phyloP scores from a whole-genome alignment of 2,797 vertebrate genomes.

The Molothrus ater region DNA sequence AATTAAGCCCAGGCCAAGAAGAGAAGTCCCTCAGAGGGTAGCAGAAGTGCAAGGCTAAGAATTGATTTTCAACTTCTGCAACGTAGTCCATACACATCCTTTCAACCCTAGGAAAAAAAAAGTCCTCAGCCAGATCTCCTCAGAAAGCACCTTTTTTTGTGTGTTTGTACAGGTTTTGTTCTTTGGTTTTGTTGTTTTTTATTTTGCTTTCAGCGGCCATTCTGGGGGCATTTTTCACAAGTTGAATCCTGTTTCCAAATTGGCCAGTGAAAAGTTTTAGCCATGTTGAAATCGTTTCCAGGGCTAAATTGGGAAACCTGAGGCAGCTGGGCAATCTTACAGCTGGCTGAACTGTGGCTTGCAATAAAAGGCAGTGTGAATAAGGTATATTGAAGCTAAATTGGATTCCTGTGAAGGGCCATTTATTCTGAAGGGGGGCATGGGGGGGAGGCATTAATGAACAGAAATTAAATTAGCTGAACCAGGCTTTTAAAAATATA shows the following conservation, averaged over 20 bases:
- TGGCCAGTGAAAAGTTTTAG: constrained; percentile 74
- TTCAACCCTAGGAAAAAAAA: neutral
- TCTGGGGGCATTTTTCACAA: constrained; percentile 72
- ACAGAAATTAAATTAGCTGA: constrained; percentile 80
- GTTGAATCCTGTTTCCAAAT: constrained; percentile 73
- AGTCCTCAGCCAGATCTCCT: neutral
- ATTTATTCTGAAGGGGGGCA: constrained; percentile 73
- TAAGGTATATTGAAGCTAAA: constrained; percentile 84
- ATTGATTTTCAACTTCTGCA: constrained; percentile 80
- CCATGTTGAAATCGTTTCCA: constrained; percentile 83
- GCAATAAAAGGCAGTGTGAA: constrained; percentile 82
- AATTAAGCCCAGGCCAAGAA: constrained; percentile 88
- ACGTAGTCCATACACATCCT: constrained; percentile 7
- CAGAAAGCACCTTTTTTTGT: neutral
- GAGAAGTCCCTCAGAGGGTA: constrained; percentile 89
- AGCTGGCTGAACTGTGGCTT: constrained; percentile 77
- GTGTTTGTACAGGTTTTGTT: neutral
- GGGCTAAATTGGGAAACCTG: constrained; percentile 78
- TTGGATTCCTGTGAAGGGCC: constrained; percentile 79
- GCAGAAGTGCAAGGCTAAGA: constrained; percentile 89
- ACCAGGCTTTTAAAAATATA: constrained; percentile 74
- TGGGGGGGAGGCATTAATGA: constrained; percentile 75
- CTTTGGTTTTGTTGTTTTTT: neutral
- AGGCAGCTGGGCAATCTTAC: constrained; percentile 78
- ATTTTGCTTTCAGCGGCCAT: constrained; percentile 66